Evolutionary conservation across 2,888 invertebrate species (phyloP).

Genomic region (Drosophila nr. fundita): DNA sequence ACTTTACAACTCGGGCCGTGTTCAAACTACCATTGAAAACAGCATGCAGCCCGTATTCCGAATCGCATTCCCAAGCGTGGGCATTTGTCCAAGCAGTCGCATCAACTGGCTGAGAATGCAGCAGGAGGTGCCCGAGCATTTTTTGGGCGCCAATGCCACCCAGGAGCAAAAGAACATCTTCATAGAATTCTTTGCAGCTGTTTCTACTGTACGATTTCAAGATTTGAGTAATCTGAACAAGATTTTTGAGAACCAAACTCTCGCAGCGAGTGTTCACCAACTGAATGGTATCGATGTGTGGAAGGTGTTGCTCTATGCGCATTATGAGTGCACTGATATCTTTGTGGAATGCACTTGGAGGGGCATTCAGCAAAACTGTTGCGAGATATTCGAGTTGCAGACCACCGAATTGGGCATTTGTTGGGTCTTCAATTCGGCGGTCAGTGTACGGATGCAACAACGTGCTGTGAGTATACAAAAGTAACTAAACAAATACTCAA

Average conservation of each 20-base stretch:
- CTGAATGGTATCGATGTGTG: constrained; percentile 75
- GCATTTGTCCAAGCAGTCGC: constrained; percentile 79
- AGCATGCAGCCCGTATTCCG: constrained; percentile 78
- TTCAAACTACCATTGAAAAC: constrained; percentile 81
- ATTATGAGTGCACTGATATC: constrained; percentile 81
- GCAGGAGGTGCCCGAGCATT: constrained; percentile 62
- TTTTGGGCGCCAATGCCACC: constrained; percentile 73
- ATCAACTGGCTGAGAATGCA: constrained; percentile 75
- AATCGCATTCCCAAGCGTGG: constrained; percentile 81
- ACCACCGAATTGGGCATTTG: constrained; percentile 85
- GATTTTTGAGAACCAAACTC: constrained; percentile 66
- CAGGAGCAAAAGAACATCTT: constrained; percentile 63
- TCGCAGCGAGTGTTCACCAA: constrained; percentile 50
- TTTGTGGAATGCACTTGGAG: constrained; percentile 85
- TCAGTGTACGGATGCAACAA: constrained; percentile 54
- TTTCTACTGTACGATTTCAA: constrained; percentile 63
- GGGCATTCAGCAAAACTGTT: constrained; percentile 83
- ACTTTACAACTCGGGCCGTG: constrained; percentile 68
- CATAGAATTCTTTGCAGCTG: constrained; percentile 65
- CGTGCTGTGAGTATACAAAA: constrained; percentile 54
- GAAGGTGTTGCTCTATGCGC: constrained; percentile 64
- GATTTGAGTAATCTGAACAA: constrained; percentile 45
- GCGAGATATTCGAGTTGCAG: constrained; percentile 85
- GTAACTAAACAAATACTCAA: not conserved
- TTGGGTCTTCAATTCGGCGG: constrained; percentile 85